phyloP scores from a whole-genome alignment of 2,888 invertebrate genomes.

The Athetis lepigone region DNA sequence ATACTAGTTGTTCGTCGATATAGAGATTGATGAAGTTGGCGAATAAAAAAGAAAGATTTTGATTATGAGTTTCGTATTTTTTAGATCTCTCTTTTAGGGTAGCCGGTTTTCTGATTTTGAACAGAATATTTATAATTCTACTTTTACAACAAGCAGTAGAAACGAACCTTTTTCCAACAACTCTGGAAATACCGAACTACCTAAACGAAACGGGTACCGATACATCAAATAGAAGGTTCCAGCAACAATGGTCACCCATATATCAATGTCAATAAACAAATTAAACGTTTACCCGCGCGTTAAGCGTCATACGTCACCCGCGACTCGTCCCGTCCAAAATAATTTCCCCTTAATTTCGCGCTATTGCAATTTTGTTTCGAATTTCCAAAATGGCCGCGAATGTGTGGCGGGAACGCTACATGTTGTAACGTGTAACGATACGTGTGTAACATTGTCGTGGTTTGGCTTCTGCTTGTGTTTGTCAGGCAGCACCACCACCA shows the following conservation, averaged over 20 bases:
- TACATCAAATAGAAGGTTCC: slow-evolving; percentile 25
- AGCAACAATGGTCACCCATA: slow-evolving; percentile 30
- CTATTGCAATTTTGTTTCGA: slow-evolving; percentile 73
- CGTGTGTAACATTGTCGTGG: slow-evolving; percentile 27
- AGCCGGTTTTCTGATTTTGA: too few relatives aligned
- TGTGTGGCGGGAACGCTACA: slow-evolving; percentile 60
- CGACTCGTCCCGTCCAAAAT: slow-evolving; percentile 70
- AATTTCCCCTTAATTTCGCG: slow-evolving; percentile 78
- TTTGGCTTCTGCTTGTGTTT: slow-evolving; percentile 27
- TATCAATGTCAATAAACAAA: slow-evolving; percentile 57
- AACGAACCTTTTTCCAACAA: not conserved
- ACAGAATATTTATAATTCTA: too few relatives aligned
- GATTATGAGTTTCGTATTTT: too few relatives aligned
- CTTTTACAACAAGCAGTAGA: not conserved
- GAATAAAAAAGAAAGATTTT: too few relatives aligned
- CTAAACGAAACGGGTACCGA: slow-evolving; percentile 16
- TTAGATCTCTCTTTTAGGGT: too few relatives aligned
- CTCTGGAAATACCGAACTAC: not conserved
- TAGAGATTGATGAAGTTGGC: too few relatives aligned
- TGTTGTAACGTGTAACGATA: slow-evolving; percentile 21
- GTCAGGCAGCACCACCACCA: too few relatives aligned
- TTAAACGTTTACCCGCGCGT: slow-evolving; percentile 66
- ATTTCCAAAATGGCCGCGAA: slow-evolving; percentile 73
- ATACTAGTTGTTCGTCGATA: too few relatives aligned
- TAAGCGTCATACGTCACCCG: slow-evolving; percentile 61